Evolutionary conservation across 2,797 vertebrate genomes (phyloP), one percentile per base, ranked within the genome.

Genomic region (Gastrophryne carolinensis): DNA sequence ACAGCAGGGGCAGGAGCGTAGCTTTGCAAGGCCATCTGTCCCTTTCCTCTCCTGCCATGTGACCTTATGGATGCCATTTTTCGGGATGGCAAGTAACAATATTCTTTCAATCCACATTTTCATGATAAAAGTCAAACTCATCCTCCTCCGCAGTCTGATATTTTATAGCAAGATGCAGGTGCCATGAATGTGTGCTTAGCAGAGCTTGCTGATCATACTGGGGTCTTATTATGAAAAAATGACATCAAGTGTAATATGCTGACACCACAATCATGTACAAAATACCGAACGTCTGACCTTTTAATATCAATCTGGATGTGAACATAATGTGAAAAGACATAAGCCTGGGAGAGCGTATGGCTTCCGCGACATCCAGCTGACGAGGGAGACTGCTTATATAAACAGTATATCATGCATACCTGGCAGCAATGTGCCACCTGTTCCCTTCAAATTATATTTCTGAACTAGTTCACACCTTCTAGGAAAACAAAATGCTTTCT

Each of bases 41-140:
- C 66, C 56, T 77, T 50, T 77, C 2, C 58, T 77, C 66, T 63
- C 74, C 74, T 71, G 74, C 74, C 66, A 77, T 77, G 74, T 77
- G 58, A 77, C 74, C 74, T 77, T 77, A 77, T 77, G 74, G 63
- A 67, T 75, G 74, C 50, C 37, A 61, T 71, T 77, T 77, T 71
- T 49, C 34, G 64, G 44, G 35, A 68, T 75, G 65, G 41, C 57
- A 60, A 75, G 65, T 49, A 53, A 67, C 63, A 49, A 24, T 75
- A 57, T 58, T 75, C 39, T 13, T 17, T 66, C 52, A 54, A 34
- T 52, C 44, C 44, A 47, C 50, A 30, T 58, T 74, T 56, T 58
- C 50, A 64, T 64, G 34, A 50, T 73, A 72, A 73, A 54, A 41
- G 26, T 49, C 10, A 27, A 37, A 12, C 47, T 41, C 58, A n/a